Evolutionary conservation across 1,140 invertebrate species (phyloP).

Genomic region (Cotesia vestalis): DNA sequence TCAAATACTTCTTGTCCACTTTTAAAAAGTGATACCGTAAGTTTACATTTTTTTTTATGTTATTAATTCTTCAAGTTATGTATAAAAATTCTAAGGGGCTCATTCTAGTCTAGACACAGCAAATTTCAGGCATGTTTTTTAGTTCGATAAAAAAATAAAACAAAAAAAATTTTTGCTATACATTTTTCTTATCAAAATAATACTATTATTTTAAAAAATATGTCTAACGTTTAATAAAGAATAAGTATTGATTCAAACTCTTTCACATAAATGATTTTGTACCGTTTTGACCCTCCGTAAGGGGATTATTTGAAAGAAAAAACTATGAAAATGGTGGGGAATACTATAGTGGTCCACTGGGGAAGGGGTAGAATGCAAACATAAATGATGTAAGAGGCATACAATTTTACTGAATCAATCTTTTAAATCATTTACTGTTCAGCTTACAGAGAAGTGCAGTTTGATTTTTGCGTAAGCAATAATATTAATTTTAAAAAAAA

Average conservation of each 20-base stretch:
- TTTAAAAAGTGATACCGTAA: conserved; percentile 59
- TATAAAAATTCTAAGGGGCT: too few species aligned
- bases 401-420: background rate
- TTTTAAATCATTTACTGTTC: conserved; percentile 4
- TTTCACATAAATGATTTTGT: background rate
- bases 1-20: conserved; percentile 61
- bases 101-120: too few species aligned
- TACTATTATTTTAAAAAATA: background rate
- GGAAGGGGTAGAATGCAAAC: background rate
- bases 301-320: conserved; percentile 25
- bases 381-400: background rate
- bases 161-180: too few species aligned
- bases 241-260: conserved; percentile 32
- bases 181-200: background rate
- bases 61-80: too few species aligned
- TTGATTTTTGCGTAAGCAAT: background rate
- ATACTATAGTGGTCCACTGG: conserved; percentile 11
- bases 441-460: background rate
- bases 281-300: conserved; percentile 24
- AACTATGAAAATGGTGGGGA: conserved; percentile 16
- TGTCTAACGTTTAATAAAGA: conserved; percentile 2
- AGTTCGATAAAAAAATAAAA: too few species aligned
- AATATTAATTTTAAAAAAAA: too few species aligned
- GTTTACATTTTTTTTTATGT: conserved; percentile 25
- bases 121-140: too few species aligned